Evolutionary conservation across 1,140 invertebrate species (phyloP), one percentile per base, ranked within the genome.

Genomic region (Tetramorium parvispinum): DNA sequence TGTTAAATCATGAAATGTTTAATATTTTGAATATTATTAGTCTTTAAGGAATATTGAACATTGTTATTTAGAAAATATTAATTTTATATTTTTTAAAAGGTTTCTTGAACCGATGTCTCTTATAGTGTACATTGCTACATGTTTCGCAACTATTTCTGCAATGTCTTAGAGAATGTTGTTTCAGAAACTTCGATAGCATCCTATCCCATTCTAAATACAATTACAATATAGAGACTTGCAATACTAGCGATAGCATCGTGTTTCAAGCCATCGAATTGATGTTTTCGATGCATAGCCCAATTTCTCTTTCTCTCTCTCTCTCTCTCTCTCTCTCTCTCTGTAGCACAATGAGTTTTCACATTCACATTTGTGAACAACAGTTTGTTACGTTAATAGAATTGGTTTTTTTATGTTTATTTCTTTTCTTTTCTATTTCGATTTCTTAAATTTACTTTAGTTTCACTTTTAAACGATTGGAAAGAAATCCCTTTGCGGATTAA

Each of bases 161-260:
- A 8, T 40, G 21, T 37, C 10, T 55, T 43, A 57, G 37, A 1
- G 13, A 81, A 70, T 27, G n/a, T 70, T 81, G 37, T 49, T 55
- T 8, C n/a, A 43, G 61, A 46, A 82, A 43, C 21, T 82, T 70
- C 11, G 21, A 81, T 16, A 68, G 27, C 27, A 79, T 32, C n/a
- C 61, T 37, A 46, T 68, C 27, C 32, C 1, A 82, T 71, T 70
- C 65, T 49, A 71, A 82, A 82, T 79, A 40, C 61, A 79, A 79
- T 68, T 79, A 66, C 76, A 79, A 79, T 32, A 53, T 51, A 66
- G 40, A 78, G 59, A 65, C 24, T 46, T 37, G 59, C 57, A 63
- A 63, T 78, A 79, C 27, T 51, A 66, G 46, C 11, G 46, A 68
- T 24, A 79, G 43, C 10, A 78, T 78, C 18, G 24, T n/a, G 43